Percentiles rank a stretch among this genome's conserved stretches.
Evolutionary conservation across 2,113 vertebrate genomes (phyloP).

Genomic region (Ranitomeya variabilis): DNA sequence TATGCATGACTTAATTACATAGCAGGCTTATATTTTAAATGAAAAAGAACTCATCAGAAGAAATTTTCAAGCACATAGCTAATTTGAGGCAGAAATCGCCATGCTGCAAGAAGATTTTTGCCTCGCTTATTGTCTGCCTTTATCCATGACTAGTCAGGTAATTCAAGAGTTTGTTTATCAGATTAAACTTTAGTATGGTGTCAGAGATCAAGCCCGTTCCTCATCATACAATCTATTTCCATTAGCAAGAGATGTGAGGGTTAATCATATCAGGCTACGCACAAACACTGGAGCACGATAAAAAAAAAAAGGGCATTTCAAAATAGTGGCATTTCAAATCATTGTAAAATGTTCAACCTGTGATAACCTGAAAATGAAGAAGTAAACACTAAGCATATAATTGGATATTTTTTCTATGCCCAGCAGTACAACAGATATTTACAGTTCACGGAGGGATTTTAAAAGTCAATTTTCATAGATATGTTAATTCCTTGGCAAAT

Average conservation of each 20-base stretch:
- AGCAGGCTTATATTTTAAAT: background rate
- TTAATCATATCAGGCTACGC: slow-evolving; percentile 66
- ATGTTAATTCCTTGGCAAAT: slow-evolving; percentile 11
- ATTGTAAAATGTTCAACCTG: slow-evolving; percentile 58
- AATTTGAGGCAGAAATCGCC: slow-evolving; percentile 39
- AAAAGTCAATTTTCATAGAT: slow-evolving; percentile 34
- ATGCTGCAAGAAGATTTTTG: slow-evolving; percentile 58
- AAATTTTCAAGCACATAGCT: slow-evolving; percentile 37
- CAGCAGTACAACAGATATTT: background rate
- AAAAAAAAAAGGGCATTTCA: slow-evolving; percentile 63
- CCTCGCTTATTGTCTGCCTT: slow-evolving; percentile 60
- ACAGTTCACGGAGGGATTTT: background rate
- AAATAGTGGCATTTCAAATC: slow-evolving; percentile 62
- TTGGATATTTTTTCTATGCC: slow-evolving; percentile 29
- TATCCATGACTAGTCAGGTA: slow-evolving; percentile 59
- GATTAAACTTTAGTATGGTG: slow-evolving; percentile 64
- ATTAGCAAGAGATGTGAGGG: slow-evolving; percentile 61
- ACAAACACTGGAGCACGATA: slow-evolving; percentile 43
- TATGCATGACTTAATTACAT: slow-evolving; percentile 14
- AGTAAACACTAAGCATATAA: slow-evolving; percentile 33
- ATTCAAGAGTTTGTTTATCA: slow-evolving; percentile 65
- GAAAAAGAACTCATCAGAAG: slow-evolving; percentile 23
- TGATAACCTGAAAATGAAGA: slow-evolving; percentile 35
- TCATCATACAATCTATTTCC: slow-evolving; percentile 60
- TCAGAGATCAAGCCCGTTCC: slow-evolving; percentile 67